A percentile compares a stretch with the other conserved stretches of the same genome.
These are phyloP conservation scores for Sarcophaga subvicina DNA, from an alignment of 2,888 invertebrate genomes.

Conservation along the genomic window DNA sequence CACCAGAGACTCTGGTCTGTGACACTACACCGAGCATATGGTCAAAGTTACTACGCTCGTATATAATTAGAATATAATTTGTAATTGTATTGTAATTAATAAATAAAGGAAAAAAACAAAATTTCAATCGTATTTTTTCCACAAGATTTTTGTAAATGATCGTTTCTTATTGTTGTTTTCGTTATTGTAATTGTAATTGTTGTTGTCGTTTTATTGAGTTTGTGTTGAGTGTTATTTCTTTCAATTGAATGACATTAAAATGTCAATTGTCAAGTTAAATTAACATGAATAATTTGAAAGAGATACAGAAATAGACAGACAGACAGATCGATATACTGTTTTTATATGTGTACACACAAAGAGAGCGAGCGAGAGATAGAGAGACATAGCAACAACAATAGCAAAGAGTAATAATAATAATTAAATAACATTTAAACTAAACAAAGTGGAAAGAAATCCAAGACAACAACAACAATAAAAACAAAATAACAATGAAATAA, in stretches of 20 bases:
- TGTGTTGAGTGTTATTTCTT: conserved; percentile 39
- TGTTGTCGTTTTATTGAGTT: conserved; percentile 49
- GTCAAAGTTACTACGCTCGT: too few species aligned
- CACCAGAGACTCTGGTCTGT: too few species aligned
- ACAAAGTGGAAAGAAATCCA: conserved; percentile 51
- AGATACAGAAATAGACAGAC: not conserved
- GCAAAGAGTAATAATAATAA: conserved; percentile 4
- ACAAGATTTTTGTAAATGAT: too few species aligned
- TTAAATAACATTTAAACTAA: conserved; percentile 33
- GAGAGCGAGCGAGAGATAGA: not conserved
- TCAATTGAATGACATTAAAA: conserved; percentile 68
- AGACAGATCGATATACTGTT: not conserved
- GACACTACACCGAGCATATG: too few species aligned
- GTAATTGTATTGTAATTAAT: too few species aligned
- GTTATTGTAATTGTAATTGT: conserved; percentile 32
- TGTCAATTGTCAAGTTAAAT: conserved; percentile 68
- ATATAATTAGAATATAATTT: too few species aligned
- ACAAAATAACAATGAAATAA: conserved; percentile 18
- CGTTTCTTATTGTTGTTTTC: too few species aligned
- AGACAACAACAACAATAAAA: conserved; percentile 15
- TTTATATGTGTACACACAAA: too few species aligned
- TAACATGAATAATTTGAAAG: conserved; percentile 51
- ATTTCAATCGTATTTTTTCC: too few species aligned
- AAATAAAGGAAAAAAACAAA: too few species aligned
- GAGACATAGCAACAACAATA: conserved; percentile 14